phyloP scores from a whole-genome alignment of 2,888 invertebrate species.

The Lordiphosa andalusiaca region DNA sequence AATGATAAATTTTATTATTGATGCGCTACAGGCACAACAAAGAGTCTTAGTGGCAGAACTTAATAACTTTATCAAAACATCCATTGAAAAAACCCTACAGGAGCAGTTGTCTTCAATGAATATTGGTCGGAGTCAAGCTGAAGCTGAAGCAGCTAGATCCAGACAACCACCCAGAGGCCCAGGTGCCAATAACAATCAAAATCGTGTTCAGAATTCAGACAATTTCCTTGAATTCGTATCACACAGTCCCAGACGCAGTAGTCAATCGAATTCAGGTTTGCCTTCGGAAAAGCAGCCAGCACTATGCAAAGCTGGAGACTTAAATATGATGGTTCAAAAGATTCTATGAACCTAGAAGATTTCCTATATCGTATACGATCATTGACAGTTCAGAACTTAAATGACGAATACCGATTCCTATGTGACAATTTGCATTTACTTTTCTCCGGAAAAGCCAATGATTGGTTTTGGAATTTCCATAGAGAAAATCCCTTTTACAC shows the following conservation, averaged over 20 bases:
- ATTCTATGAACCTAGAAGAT: background rate
- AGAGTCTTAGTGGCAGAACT: background rate
- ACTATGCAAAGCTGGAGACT: too few species aligned
- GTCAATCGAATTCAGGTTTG: background rate
- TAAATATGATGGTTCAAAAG: too few species aligned
- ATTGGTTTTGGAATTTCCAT: conserved; percentile 3
- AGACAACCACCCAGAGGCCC: too few species aligned
- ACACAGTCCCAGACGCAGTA: background rate
- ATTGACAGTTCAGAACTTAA: background rate
- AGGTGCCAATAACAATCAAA: too few species aligned
- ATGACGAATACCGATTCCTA: background rate
- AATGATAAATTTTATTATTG: background rate
- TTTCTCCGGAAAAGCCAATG: background rate
- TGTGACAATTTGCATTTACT: background rate
- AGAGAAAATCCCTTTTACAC: background rate
- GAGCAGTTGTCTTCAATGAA: background rate
- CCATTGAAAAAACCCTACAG: conserved; percentile 1
- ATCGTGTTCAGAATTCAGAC: too few species aligned
- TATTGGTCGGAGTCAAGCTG: too few species aligned
- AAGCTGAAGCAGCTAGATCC: too few species aligned
- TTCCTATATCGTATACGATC: background rate
- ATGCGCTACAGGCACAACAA: background rate
- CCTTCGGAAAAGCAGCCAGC: background rate
- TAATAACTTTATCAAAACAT: background rate
- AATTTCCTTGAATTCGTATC: background rate